Percentiles rank a stretch among this genome's conserved stretches.
These are phyloP conservation scores for Parnassius orleans DNA, from an alignment of 2,888 invertebrate species.

Conservation along the genomic window DNA sequence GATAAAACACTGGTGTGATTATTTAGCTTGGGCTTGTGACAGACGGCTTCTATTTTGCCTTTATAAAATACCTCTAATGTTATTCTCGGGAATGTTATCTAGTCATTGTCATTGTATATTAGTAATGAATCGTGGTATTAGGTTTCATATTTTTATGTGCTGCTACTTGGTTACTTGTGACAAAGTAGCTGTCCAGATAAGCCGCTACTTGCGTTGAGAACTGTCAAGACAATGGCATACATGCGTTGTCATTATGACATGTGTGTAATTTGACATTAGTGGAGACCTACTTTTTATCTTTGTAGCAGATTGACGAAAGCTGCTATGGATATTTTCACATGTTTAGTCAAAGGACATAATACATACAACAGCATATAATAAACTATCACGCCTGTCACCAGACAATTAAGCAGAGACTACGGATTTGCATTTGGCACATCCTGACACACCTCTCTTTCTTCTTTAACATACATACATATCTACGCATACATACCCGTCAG, in stretches of 20 bases:
- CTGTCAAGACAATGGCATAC: slow-evolving; percentile 22
- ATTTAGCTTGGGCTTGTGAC: slow-evolving; percentile 71
- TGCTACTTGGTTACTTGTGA: slow-evolving; percentile 30
- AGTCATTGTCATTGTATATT: slow-evolving; percentile 47
- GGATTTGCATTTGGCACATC: no score
- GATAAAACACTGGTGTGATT: slow-evolving; percentile 78
- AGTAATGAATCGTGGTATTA: slow-evolving; percentile 46
- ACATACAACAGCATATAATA: no score
- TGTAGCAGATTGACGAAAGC: no score
- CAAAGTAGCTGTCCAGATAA: slow-evolving; percentile 30
- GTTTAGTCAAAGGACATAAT: no score
- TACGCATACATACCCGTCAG: no score
- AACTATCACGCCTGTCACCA: no score
- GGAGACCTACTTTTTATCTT: not conserved
- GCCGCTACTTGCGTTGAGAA: slow-evolving; percentile 23
- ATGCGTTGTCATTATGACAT: slow-evolving; percentile 14
- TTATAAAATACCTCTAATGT: slow-evolving; percentile 60
- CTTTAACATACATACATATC: no score
- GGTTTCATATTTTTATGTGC: slow-evolving; percentile 31
- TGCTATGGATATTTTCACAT: no score
- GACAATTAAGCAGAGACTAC: no score
- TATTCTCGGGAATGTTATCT: slow-evolving; percentile 56
- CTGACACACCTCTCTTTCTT: no score
- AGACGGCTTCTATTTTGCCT: slow-evolving; percentile 66
- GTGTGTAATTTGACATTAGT: slow-evolving; percentile 14